Percentiles rank a stretch among this genome's conserved stretches.
Conservation (phyloP, 2,797 vertebrate genomes). For the Australoheros facetus region DNA sequence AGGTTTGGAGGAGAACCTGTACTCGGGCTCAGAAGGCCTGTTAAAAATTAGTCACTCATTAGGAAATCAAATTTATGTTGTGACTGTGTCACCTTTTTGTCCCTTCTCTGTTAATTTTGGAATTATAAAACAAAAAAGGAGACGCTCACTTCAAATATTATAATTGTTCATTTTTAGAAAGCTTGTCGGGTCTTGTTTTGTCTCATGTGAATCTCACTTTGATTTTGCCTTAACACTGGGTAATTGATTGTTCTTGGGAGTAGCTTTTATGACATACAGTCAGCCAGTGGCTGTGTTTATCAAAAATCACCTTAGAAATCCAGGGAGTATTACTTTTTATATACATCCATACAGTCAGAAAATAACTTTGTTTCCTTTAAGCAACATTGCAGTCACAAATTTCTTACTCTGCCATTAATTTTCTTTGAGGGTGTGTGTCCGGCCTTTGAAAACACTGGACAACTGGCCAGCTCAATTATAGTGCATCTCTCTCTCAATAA, state of each 20-base stretch:
- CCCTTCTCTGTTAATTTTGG: not conserved
- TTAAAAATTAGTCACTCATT: not conserved
- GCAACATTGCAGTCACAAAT: not conserved
- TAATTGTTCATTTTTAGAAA: not conserved
- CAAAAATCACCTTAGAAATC: slow-evolving; percentile 16
- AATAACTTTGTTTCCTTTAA: slow-evolving; percentile 8
- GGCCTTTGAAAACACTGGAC: slow-evolving; percentile 38
- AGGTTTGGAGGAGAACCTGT: not conserved
- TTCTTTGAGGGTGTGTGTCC: slow-evolving; percentile 14
- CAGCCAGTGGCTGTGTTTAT: slow-evolving; percentile 16
- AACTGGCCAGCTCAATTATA: slow-evolving; percentile 68
- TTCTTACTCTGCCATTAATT: slow-evolving; percentile 18
- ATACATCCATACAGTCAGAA: not conserved
- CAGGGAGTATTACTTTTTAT: not conserved
- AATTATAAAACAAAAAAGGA: not conserved
- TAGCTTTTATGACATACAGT: not conserved
- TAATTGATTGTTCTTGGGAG: not conserved
- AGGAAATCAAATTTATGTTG: not conserved
- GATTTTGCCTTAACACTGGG: not conserved
- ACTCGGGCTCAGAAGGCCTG: not conserved
- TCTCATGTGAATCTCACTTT: not conserved
- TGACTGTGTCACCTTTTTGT: not conserved
- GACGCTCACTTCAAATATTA: not conserved
- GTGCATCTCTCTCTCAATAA: slow-evolving; percentile 46
- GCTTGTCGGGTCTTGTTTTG: not conserved